Evolutionary conservation across 2,888 invertebrate genomes (phyloP).

Genomic region (Pheosia tremula): DNA sequence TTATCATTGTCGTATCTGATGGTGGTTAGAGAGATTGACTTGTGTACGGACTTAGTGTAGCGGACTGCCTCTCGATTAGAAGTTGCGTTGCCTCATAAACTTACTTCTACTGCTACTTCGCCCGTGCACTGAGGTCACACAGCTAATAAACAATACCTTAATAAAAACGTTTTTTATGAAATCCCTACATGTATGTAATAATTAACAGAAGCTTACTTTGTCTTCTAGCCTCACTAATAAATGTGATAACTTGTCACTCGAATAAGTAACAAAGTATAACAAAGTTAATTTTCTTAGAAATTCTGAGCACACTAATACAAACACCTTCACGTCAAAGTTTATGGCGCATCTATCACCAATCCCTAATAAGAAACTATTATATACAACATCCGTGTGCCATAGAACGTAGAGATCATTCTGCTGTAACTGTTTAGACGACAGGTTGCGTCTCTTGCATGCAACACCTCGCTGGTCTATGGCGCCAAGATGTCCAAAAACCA

Average conservation of each 20-base stretch:
- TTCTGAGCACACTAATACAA: slow-evolving; percentile 10
- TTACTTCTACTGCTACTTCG: too few species aligned
- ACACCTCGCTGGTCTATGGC: slow-evolving; percentile 61
- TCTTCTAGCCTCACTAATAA: neutral
- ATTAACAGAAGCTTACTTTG: too few species aligned
- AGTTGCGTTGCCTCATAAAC: too few species aligned
- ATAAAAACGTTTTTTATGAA: neutral
- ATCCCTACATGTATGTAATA: too few species aligned
- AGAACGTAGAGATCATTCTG: slow-evolving; percentile 50
- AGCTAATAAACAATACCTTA: too few species aligned
- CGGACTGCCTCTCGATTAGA: too few species aligned
- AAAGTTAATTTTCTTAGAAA: slow-evolving; percentile 8
- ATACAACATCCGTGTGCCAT: slow-evolving; percentile 34
- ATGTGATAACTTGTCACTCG: slow-evolving; percentile 19
- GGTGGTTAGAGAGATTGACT: too few species aligned
- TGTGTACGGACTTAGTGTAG: too few species aligned
- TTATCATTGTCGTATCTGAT: too few species aligned
- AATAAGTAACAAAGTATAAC: slow-evolving; percentile 9
- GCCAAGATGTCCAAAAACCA: slow-evolving; percentile 61
- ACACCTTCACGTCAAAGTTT: slow-evolving; percentile 23
- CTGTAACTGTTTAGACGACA: slow-evolving; percentile 50
- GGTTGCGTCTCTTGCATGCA: slow-evolving; percentile 53
- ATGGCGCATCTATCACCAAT: slow-evolving; percentile 27
- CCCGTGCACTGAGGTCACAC: too few species aligned
- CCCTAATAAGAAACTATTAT: slow-evolving; percentile 28